A percentile compares a stretch with the other conserved stretches of the same genome.
phyloP scores from a whole-genome alignment of 2,113 vertebrate genomes.

The Carassius carassius region DNA sequence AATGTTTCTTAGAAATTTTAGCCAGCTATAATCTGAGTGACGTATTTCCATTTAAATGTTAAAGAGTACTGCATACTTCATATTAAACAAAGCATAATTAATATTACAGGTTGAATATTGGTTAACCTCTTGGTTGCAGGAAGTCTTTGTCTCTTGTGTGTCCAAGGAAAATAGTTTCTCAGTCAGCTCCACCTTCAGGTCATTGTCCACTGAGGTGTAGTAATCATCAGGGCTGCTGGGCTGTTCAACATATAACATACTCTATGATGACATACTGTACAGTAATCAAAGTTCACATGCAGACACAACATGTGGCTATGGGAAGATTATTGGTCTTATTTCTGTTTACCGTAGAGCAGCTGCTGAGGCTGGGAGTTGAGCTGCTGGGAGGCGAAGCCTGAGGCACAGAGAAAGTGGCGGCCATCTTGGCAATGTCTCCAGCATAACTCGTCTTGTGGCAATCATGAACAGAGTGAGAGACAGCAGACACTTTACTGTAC shows the following conservation, averaged over 20 bases:
- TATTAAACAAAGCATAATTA: background rate
- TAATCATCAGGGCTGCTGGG: slow-evolving; percentile 94
- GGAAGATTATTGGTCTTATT: background rate
- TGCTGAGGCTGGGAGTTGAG: slow-evolving; percentile 87
- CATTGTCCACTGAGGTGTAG: slow-evolving; percentile 83
- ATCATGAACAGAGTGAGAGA: slow-evolving; percentile 76
- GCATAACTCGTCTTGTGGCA: slow-evolving; percentile 66
- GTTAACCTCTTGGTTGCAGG: slow-evolving; percentile 78
- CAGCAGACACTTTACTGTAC: slow-evolving; percentile 69
- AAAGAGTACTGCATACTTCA: too few relatives aligned
- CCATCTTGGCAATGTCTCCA: slow-evolving; percentile 72
- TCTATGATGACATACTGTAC: background rate
- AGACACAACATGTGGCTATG: background rate
- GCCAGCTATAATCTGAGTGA: too few relatives aligned
- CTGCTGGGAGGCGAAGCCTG: slow-evolving; percentile 79
- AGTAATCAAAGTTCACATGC: background rate
- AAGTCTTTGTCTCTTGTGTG: slow-evolving; percentile 78
- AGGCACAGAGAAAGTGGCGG: slow-evolving; percentile 76
- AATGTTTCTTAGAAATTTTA: too few relatives aligned
- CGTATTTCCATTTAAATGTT: too few relatives aligned
- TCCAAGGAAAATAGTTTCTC: slow-evolving; percentile 95
- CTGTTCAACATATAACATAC: slow-evolving; percentile 67
- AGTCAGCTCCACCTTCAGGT: slow-evolving; percentile 91
- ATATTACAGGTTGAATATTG: background rate
- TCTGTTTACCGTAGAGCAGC: slow-evolving; percentile 88